Conservation (phyloP, 2,113 vertebrate species). For the Chaetops frenatus region DNA sequence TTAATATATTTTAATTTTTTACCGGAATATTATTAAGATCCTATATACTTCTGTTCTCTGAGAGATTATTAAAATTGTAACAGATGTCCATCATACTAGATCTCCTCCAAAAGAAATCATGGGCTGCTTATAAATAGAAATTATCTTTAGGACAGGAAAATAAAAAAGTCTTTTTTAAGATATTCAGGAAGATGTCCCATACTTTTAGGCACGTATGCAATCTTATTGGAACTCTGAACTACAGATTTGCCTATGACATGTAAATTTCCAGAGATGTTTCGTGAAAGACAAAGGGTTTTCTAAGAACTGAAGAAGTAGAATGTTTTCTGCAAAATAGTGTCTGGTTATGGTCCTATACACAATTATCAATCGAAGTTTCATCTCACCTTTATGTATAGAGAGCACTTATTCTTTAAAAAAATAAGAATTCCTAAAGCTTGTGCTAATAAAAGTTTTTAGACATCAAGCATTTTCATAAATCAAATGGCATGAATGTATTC, state of each 20-base stretch:
- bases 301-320: not conserved
- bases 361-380: not conserved
- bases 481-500: not conserved
- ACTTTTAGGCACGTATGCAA: not conserved
- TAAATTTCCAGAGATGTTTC: not conserved
- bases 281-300: not conserved
- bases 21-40: not conserved
- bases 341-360: not conserved
- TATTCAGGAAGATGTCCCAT: not conserved
- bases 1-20: not conserved
- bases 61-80: not conserved
- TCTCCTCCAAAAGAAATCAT: not conserved
- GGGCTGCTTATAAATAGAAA: not conserved
- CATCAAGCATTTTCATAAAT: not conserved
- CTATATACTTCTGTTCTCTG: not conserved
- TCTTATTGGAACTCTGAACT: not conserved
- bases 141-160: not conserved
- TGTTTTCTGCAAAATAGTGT: not conserved
- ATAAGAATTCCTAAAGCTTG: not conserved
- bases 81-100: not conserved
- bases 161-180: not conserved
- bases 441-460: not conserved
- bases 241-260: not conserved
- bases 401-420: not conserved
- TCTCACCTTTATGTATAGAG: not conserved